Conservation (phyloP, 2,888 invertebrate species). For the Notodonta dromedarius region DNA sequence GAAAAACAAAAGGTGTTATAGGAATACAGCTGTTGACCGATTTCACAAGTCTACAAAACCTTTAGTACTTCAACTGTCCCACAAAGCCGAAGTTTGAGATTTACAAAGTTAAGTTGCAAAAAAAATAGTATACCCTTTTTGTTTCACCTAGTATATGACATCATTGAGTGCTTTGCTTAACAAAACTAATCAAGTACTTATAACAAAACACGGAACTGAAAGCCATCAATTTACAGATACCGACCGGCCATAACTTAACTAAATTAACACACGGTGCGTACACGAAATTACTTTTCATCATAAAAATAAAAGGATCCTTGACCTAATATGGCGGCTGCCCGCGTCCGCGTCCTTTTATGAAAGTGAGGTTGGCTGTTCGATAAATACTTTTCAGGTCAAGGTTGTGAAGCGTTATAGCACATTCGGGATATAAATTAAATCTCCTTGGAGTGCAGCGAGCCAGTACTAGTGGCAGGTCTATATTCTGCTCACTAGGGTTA, state of each 20-base stretch:
- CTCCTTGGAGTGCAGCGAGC: neutral
- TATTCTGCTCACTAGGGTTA: neutral
- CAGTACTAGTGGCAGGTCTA: neutral
- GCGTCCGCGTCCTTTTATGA: neutral
- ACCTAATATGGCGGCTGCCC: neutral
- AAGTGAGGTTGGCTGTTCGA: slow-evolving; percentile 3
- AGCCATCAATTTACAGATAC: neutral
- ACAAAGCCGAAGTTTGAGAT: too few relatives aligned
- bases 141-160: too few relatives aligned
- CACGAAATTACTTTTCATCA: neutral
- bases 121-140: too few relatives aligned
- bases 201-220: neutral
- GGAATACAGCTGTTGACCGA: too few relatives aligned
- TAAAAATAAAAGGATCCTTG: slow-evolving; percentile 1
- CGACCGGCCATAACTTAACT: neutral
- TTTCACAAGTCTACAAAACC: too few relatives aligned
- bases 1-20: too few relatives aligned
- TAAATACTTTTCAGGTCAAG: slow-evolving; percentile 5
- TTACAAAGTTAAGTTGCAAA: too few relatives aligned
- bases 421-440: slow-evolving; percentile 1
- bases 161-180: too few relatives aligned
- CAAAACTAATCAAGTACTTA: too few relatives aligned
- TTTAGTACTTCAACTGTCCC: too few relatives aligned
- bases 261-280: neutral
- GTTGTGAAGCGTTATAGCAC: neutral